Conservation (phyloP, 1,140 invertebrate species). For the Drosophila gunungcola region DNA sequence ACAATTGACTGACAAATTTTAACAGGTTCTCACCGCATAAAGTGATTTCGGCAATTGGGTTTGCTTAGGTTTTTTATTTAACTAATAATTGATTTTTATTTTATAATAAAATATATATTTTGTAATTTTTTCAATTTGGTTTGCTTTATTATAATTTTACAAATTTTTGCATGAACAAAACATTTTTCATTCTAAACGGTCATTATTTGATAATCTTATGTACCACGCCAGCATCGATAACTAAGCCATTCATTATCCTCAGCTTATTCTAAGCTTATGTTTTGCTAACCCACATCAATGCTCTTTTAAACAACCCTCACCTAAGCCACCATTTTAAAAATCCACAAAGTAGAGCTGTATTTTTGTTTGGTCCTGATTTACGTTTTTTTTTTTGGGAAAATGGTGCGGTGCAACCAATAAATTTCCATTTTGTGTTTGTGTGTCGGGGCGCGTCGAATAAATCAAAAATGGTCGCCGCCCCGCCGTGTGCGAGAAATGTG, state of each 20-base stretch:
- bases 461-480: conserved; percentile 71
- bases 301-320: not conserved
- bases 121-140: too few relatives aligned
- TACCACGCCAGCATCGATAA: not conserved
- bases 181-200: not conserved
- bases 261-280: conserved; percentile 1
- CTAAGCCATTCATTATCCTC: conserved; percentile 5
- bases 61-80: not conserved
- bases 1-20: conserved; percentile 23
- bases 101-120: not conserved
- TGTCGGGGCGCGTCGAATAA: conserved; percentile 57
- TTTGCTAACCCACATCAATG: conserved; percentile 24
- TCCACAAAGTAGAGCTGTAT: conserved; percentile 20
- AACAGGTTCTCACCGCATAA: not conserved
- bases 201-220: not conserved
- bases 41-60: not conserved
- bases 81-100: conserved; percentile 1
- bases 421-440: conserved; percentile 70
- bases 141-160: not conserved
- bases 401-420: conserved; percentile 58
- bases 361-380: conserved; percentile 30
- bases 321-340: conserved; percentile 7
- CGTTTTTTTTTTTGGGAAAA: conserved; percentile 29
- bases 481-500: conserved; percentile 19
- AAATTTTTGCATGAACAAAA: not conserved